Evolutionary conservation across 92 coral and sea anemone genomes (phyloP), one percentile per base, ranked within the genome.

Genomic region (Pocillopora grandis): DNA sequence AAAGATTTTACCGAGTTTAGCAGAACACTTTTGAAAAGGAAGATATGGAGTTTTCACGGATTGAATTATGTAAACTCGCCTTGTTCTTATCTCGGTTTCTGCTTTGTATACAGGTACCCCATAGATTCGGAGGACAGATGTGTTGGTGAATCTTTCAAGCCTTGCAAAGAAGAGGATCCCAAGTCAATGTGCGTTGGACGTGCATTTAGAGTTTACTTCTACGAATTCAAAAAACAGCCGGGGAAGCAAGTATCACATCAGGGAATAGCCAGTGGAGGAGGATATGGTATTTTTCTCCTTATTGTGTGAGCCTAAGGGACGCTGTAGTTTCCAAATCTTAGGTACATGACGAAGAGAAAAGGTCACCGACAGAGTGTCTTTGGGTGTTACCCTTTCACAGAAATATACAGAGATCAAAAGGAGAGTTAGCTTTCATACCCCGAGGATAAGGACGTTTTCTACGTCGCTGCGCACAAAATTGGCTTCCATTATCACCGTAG

Each of bases 111-210:
- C 67, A 84, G 88, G 76, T 84, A 84, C 58, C 88, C 83, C 60
- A 31, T 7, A 36, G 88, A 84, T 58, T 9, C 58, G 52, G 15
- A 84, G 33, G 21, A 66, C 27, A 33, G 33, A 57, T 84, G 88
- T 59, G 88, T 84, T 58, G 88, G 83, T n/a, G 88, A 84, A 37
- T 76, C 77, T 23, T 84, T 84, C 62, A 58, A 84, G 71, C n/a
- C 76, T 11, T 84, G 88, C 61, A 57, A 76, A 15, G 16, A 65
- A 23, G 77, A 84, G 21, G 65, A 60, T 66, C 18, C 83, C 0
- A 69, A 77, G 23, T 84, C 88, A 5, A 16, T 36, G 31, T 84
- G 88, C 13, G 88, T 84, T 12, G 88, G 88, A 20, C 66, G 83
- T 5, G 88, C 81, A 7, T 76, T 65, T 49, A 66, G 88, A 37